Conservation (phyloP, 2,113 vertebrate species). For the human (Homo sapiens) region GRCh38 chr2:66386001-66386500, state of each 20-base stretch:
- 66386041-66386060: conserved; percentile 33
- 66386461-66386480: neutral
- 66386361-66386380: neutral
- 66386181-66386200: neutral
- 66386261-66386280: neutral
- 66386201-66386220: neutral
- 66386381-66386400: neutral
- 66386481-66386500: neutral
- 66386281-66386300: neutral
- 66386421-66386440: neutral
- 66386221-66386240: neutral
- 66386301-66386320: neutral
- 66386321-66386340: conserved; percentile 6
- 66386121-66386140: neutral
- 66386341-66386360: neutral
- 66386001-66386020: neutral
- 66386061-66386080: neutral
- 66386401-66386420: neutral
- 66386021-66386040: neutral
- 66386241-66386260: neutral
- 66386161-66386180: no score
- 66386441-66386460: no score
- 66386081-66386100: no score
- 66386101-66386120: neutral
- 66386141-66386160: neutral